Evolutionary conservation across 1,140 invertebrate genomes (phyloP), one percentile per base, ranked within the genome.

Genomic region (Myzus persicae): DNA sequence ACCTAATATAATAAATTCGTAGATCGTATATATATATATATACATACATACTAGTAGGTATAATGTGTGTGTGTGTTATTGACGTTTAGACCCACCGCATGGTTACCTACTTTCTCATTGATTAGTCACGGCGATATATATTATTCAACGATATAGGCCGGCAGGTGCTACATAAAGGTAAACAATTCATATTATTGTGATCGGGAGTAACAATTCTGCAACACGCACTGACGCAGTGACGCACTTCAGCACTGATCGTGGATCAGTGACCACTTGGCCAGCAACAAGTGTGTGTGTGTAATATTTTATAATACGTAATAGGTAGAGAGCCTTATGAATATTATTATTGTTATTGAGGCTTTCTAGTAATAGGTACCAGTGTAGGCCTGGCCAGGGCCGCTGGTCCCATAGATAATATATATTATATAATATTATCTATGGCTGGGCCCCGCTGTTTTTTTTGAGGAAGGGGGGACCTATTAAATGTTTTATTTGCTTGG

Each of bases 91-190:
- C 20, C 24, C 87, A 46, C n/a, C 90, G 59, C 76, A 48, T 48
- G 76, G 67, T 51, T 82, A 92, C n/a, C n/a, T n/a, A n/a, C 91
- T 92, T 92, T 92, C 91, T 84, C 91, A 51, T 82, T 18, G 91
- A 92, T 92, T 92, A 40, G 91, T 92, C 76, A 84, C 81, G 81
- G 81, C 81, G 42, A 84, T 51, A 81, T 51, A 81, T 31, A 40
- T 54, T 92, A 92, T 92, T n/a, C 46, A 82, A 92, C 76, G 40
- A n/a, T 24, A 26, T 31, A 51, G 14, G 59, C 26, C 42, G 38
- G 24, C 38, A 11, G 8, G 40, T 42, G 31, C 20, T 1, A 11
- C 1, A 24, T 31, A 38, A 40, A 92, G 59, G 90, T 81, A 81
- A n/a, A 84, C 76, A 82, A 82, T 91, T 82, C 76, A 38, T 54